A percentile compares a stretch with the other conserved stretches of the same genome.
phyloP scores from a whole-genome alignment of 2,113 vertebrate species.

The Psilopsiagon aurifrons region DNA sequence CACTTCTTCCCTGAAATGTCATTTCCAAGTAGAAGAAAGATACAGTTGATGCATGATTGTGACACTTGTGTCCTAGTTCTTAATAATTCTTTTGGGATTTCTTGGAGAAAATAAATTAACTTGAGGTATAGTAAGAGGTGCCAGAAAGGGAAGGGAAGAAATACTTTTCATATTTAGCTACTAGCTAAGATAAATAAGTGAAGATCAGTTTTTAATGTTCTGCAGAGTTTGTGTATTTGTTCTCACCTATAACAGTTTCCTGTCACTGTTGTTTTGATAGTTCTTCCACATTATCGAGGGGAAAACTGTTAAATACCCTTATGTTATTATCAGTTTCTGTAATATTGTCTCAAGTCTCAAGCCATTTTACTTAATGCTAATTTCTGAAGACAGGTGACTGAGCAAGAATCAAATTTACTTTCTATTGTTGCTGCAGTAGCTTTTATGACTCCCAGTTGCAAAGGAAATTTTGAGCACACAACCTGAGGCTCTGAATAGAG shows the following conservation, averaged over 20 bases:
- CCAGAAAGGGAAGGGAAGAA: not conserved
- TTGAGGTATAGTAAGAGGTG: not conserved
- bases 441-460: not conserved
- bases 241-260: not conserved
- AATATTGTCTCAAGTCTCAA: not conserved
- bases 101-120: not conserved
- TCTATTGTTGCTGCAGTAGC: not conserved
- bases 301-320: not conserved
- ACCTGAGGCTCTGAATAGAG: not conserved
- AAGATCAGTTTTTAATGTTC: not conserved
- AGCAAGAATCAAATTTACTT: not conserved
- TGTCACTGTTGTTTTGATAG: not conserved
- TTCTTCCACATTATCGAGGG: not conserved
- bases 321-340: not conserved
- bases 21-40: not conserved
- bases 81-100: slow-evolving; percentile 18
- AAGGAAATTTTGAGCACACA: not conserved
- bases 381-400: not conserved
- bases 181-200: not conserved
- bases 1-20: not conserved
- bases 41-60: not conserved
- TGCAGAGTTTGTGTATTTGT: not conserved
- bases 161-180: not conserved
- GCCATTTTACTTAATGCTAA: not conserved
- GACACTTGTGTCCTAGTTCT: slow-evolving; percentile 1